These are phyloP conservation scores for Agrochola lota DNA, from an alignment of 2,888 invertebrate genomes.

Conservation along the genomic window DNA sequence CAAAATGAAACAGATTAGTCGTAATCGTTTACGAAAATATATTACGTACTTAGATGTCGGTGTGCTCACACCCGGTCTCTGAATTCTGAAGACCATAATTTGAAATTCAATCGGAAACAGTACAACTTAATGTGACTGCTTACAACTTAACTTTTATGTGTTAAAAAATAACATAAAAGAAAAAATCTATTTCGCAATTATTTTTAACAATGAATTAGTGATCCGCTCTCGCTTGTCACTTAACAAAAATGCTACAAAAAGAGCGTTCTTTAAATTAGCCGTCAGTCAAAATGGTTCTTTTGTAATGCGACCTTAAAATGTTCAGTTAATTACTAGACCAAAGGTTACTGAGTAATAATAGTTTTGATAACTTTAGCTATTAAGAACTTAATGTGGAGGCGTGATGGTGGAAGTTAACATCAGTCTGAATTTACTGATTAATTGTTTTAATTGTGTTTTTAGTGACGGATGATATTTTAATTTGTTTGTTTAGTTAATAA, in stretches of 20 bases:
- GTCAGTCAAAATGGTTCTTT: slow-evolving; percentile 77
- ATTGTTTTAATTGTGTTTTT: slow-evolving; percentile 14
- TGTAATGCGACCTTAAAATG: slow-evolving; percentile 77
- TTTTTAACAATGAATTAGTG: not conserved
- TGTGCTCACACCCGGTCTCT: not conserved
- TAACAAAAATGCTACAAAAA: slow-evolving; percentile 62
- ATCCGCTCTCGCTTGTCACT: slow-evolving; percentile 34
- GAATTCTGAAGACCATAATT: not conserved
- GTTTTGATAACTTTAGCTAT: slow-evolving; percentile 67
- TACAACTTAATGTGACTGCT: not conserved
- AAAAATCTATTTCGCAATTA: not conserved
- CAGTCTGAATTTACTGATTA: slow-evolving; percentile 28
- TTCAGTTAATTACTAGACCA: slow-evolving; percentile 69
- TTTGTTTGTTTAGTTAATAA: slow-evolving; percentile 18
- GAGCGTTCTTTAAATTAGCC: slow-evolving; percentile 74
- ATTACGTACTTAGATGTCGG: too few relatives aligned
- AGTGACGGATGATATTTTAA: not conserved
- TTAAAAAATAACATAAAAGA: not conserved
- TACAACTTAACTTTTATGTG: too few relatives aligned
- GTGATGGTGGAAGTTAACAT: slow-evolving; percentile 26
- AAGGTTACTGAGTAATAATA: slow-evolving; percentile 66
- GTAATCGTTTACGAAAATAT: too few relatives aligned
- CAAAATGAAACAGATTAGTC: too few relatives aligned
- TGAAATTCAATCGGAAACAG: not conserved
- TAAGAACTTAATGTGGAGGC: slow-evolving; percentile 52